phyloP scores from a whole-genome alignment of 2,113 vertebrate species.

The Zosterops japonicus region DNA sequence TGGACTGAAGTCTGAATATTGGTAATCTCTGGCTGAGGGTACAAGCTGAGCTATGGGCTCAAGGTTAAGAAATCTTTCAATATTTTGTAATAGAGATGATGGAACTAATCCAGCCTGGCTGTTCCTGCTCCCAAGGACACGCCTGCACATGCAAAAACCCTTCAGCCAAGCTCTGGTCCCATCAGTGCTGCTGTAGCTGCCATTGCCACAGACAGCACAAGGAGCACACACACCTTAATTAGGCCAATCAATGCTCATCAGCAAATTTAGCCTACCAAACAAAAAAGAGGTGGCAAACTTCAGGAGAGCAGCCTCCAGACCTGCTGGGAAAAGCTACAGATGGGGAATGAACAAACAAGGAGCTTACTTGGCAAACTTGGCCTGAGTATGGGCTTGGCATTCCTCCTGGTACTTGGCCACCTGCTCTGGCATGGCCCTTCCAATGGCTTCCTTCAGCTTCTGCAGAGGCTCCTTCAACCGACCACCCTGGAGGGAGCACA shows the following conservation, averaged over 20 bases:
- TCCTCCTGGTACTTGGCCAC: constrained; percentile 84
- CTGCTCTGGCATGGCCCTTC: constrained; percentile 90
- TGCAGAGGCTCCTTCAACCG: constrained; percentile 82
- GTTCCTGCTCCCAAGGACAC: background rate
- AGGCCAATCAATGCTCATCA: background rate
- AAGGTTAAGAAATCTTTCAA: background rate
- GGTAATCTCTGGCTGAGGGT: background rate
- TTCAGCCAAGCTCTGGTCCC: background rate
- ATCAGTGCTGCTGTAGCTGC: background rate
- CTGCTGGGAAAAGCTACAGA: background rate
- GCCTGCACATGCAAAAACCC: background rate
- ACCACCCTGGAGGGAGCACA: constrained; percentile 67
- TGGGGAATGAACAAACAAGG: rapidly evolving
- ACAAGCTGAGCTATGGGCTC: background rate
- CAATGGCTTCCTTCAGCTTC: constrained; percentile 87
- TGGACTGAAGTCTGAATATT: background rate
- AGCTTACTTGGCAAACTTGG: constrained; percentile 86
- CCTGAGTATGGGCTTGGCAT: constrained; percentile 84
- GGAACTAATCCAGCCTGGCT: background rate
- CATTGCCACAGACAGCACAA: background rate
- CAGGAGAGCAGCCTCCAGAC: background rate
- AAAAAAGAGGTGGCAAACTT: background rate
- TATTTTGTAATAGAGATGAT: background rate
- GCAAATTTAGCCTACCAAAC: background rate
- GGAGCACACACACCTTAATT: background rate